Evolutionary conservation across 2,797 vertebrate species (phyloP), one percentile per base, ranked within the genome.

Genomic region (Eutrigla gurnardus): DNA sequence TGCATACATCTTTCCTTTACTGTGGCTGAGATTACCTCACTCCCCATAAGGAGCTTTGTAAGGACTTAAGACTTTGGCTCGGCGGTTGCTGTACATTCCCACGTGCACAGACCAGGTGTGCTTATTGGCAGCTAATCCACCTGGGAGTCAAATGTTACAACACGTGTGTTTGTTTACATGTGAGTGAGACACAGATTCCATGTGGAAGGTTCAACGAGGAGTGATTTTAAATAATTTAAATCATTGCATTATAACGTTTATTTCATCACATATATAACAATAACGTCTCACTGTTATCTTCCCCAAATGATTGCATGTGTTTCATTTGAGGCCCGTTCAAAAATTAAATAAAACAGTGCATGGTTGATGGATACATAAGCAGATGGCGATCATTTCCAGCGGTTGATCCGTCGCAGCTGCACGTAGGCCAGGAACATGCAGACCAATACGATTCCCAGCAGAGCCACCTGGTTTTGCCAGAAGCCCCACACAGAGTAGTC

Each of bases 381-480:
- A 66, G 50, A 62, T n/a, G 45, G 63, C 13, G 1, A 5, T 95
- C 85, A 96, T 70, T 96, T 96, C 95, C 95, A 96, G 80, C 93
- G 94, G 87, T 94, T 96, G 81, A 96, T 91, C 62, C 94, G 88
- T 43, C 87, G 84, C 59, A 96, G 89, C 83, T 96, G 95, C 14
- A 96, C 54, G 7, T 96, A 96, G 62, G 95, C 66, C 78, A 96
- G 78, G 3, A 61, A 9, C 91, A 95, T 91, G 77, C 93, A 95
- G 65, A 86, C 54, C 45, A 75, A 1, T 8, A 80, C 79, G 59
- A 96, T 94, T 71, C 92, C 92, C 72, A 94, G n/a, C 73, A 96
- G 93, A 60, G 96, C 95, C 83, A 95, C 90, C 33, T 93, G 62
- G 55, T 96, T 96, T 91, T 95, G 91, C 95, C 95, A 96, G 87